phyloP scores from a whole-genome alignment of 2,797 vertebrate genomes.

The Microchirus variegatus region DNA sequence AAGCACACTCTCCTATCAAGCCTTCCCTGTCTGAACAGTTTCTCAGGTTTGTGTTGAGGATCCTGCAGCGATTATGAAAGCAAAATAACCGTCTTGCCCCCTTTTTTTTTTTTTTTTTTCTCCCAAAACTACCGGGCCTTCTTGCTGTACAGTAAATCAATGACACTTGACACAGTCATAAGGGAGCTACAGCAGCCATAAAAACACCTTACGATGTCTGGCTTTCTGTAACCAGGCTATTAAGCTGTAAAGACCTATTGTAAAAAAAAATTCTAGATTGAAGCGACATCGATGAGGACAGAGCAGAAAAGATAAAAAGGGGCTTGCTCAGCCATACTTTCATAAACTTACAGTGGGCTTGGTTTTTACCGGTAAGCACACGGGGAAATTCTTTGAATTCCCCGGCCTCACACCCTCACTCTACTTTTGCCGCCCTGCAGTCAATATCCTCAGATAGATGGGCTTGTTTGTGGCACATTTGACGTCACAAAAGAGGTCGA shows the following conservation, averaged over 20 bases:
- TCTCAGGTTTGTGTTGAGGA: slow-evolving; percentile 10
- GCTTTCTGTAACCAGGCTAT: slow-evolving; percentile 67
- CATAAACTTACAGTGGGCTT: slow-evolving; percentile 64
- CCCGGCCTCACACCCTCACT: slow-evolving; percentile 56
- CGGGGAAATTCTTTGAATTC: slow-evolving; percentile 75
- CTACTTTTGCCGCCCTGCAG: slow-evolving; percentile 59
- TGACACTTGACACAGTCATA: slow-evolving; percentile 66
- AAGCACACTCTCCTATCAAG: not conserved
- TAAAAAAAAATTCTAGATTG: slow-evolving; percentile 72
- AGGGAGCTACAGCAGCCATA: slow-evolving; percentile 63
- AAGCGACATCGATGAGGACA: slow-evolving; percentile 59
- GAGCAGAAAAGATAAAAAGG: slow-evolving; percentile 66
- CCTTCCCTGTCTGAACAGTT: slow-evolving; percentile 6
- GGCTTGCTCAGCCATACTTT: slow-evolving; percentile 51
- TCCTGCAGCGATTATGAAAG: slow-evolving; percentile 23
- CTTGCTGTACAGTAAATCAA: slow-evolving; percentile 51
- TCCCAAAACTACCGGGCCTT: slow-evolving; percentile 10
- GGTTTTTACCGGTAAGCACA: slow-evolving; percentile 61
- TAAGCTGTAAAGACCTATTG: slow-evolving; percentile 75
- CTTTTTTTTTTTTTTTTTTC: slow-evolving; percentile 4
- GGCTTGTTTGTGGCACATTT: slow-evolving; percentile 53
- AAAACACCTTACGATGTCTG: slow-evolving; percentile 76
- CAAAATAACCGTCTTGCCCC: slow-evolving; percentile 4
- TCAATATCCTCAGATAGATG: slow-evolving; percentile 34
- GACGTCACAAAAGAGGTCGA: slow-evolving; percentile 60